Evolutionary conservation across 2,797 vertebrate species (phyloP).

Genomic region (Serranus cabrilla): DNA sequence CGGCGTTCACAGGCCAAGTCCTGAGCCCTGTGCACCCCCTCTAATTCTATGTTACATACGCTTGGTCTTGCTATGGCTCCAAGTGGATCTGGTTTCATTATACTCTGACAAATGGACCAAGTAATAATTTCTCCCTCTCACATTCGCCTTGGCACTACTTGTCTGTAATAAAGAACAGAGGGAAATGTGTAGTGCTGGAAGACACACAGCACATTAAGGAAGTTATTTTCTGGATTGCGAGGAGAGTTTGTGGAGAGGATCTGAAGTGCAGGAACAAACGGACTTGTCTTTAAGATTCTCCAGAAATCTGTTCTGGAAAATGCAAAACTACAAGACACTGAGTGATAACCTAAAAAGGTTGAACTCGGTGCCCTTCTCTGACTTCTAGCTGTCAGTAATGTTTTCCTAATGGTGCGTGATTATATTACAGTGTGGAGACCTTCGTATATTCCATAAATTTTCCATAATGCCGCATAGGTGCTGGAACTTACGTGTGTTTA

Average conservation of each 20-base stretch:
- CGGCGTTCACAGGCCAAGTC: slow-evolving; percentile 26
- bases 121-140: slow-evolving; percentile 52
- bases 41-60: slow-evolving; percentile 40
- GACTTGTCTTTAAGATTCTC: slow-evolving; percentile 27
- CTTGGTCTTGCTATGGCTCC: slow-evolving; percentile 28
- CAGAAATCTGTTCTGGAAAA: slow-evolving; percentile 37
- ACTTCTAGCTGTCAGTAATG: slow-evolving; percentile 14
- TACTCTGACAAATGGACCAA: slow-evolving; percentile 59
- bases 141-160: slow-evolving; percentile 31
- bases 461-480: slow-evolving; percentile 39
- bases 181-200: slow-evolving; percentile 28
- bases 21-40: slow-evolving; percentile 24
- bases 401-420: slow-evolving; percentile 50
- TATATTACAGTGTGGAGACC: slow-evolving; percentile 34
- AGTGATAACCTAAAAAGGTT: slow-evolving; percentile 23
- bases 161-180: slow-evolving; percentile 44
- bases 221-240: slow-evolving; percentile 32
- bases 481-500: slow-evolving; percentile 38
- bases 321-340: slow-evolving; percentile 23
- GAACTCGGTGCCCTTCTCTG: slow-evolving; percentile 32
- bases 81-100: slow-evolving; percentile 62
- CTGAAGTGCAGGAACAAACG: slow-evolving; percentile 32
- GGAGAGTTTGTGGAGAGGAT: slow-evolving; percentile 8
- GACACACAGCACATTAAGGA: slow-evolving; percentile 24
- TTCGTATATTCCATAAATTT: slow-evolving; percentile 38